A percentile compares a stretch with the other conserved stretches of the same genome.
phyloP scores from a whole-genome alignment of 2,888 invertebrate species.

The Caenorhabditis afra region DNA sequence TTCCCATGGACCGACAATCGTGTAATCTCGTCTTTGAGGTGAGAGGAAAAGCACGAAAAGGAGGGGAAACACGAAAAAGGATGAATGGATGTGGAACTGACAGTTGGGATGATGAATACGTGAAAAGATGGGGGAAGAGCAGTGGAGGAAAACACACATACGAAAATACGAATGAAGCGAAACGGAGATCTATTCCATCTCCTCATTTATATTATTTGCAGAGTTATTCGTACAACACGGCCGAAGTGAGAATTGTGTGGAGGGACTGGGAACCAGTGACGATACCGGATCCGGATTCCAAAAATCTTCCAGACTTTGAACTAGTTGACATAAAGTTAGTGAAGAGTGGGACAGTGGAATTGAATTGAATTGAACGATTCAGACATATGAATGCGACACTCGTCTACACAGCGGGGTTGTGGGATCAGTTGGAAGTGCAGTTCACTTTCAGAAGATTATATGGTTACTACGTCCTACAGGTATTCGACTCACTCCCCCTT shows the following conservation, averaged over 20 bases:
- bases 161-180: slow-evolving; percentile 2
- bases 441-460: slow-evolving; percentile 79
- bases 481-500: slow-evolving; percentile 2
- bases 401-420: slow-evolving; percentile 79
- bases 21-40: slow-evolving; percentile 80
- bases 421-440: slow-evolving; percentile 80
- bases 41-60: background rate
- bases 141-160: slow-evolving; percentile 2
- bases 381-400: slow-evolving; percentile 75
- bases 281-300: slow-evolving; percentile 78
- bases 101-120: slow-evolving; percentile 48
- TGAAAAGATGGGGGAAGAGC: background rate
- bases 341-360: background rate
- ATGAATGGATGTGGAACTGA: slow-evolving; percentile 34
- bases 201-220: slow-evolving; percentile 51
- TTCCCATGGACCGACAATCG: slow-evolving; percentile 80
- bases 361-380: slow-evolving; percentile 25
- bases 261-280: slow-evolving; percentile 79
- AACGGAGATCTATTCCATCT: background rate
- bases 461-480: slow-evolving; percentile 80
- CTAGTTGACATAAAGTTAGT: slow-evolving; percentile 70
- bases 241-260: slow-evolving; percentile 80
- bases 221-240: slow-evolving; percentile 80
- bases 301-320: slow-evolving; percentile 80
- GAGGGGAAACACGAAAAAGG: no score